Base-by-base conservation (phyloP, 1,140 invertebrate species). In the Steinernema khuongi region DNA sequence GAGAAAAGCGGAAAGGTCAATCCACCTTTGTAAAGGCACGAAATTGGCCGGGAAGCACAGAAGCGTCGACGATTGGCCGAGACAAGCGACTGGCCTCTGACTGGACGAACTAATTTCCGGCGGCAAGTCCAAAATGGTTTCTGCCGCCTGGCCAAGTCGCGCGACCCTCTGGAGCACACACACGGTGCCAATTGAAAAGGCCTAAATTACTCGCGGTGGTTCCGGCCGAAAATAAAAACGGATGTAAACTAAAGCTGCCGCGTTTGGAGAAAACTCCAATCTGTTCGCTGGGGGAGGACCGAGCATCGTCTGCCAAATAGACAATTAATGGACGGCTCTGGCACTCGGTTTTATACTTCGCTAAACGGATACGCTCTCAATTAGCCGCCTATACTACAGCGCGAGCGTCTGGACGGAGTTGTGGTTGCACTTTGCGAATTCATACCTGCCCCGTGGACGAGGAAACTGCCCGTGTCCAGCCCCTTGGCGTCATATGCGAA, bases 181-280 rank as follows among this genome's bases (percentile, higher is more conserved):
- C 11, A 22, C 50, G 50, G 11, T 26, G 50, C 11, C 50, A 26
- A 60, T 60, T 60, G 50, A 60, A 60, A 7, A n/a, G 2, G 50
- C 11, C 50, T 26, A 60, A 60, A 60, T 60, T 60, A 60, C 50
- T 60, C 50, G 22, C 19, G 19, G 26, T 22, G 50, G 50, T 60
- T 60, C 50, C 50, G 50, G 11, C 50, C 4, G 14, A 60, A 60
- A 60, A 60, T 60, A 60, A 60, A 60, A 60, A 22, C 50, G 7
- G 26, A 60, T 60, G 50, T 60, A 60, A 60, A 60, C 50, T 22
- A 60, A 60, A 60, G 50, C 50, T 60, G 50, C 50, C 50, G n/a
- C n/a, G 7, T n/a, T 4, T 7, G 22, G 50, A 11, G 50, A 11
- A 60, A 60, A 60, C 50, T 60, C 26, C 26, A 60, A 60, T 60